Evolutionary conservation across 1,140 invertebrate genomes (phyloP), one percentile per base, ranked within the genome.

Genomic region (Bombus balteatus): DNA sequence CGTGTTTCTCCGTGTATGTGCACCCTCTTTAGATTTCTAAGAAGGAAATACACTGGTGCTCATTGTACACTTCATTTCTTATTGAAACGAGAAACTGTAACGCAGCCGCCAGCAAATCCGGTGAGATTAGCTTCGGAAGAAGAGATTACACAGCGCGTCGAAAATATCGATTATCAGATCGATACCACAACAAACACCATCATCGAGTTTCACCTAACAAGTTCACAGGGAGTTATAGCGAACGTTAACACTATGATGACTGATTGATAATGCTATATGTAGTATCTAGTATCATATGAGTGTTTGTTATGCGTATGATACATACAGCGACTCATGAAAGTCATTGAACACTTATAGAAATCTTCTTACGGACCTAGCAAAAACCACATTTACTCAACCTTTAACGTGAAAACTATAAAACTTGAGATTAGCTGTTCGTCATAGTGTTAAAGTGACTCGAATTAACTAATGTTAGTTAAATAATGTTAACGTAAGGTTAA

Each of bases 21-120:
- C 39, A 57, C 9, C 22, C 81, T 78, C 73, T 66, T 62, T 32
- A 25, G 15, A 25, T 72, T 32, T 83, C 59, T 71, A 81, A 89
- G 88, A 89, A 86, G 84, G 80, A 89, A 83, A 70, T 37, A 57
- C 53, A 25, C 8, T n/a, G n/a, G 8, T 13, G 39, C 41, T 8
- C 28, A 18, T 13, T 53, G 39, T 75, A n/a, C 8, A 39, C 22
- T 22, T 68, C 34, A 3, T 37, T 34, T 37, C 25, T 47, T 9
- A 32, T 12, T 80, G 76, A 79, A 80, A 85, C 68, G 76, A 47
- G 75, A 72, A 72, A 79, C 74, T 57, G 34, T 57, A 78, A 77
- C 62, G 34, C n/a, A 53, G 6, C 43, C 28, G 15, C 2, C 2
- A 47, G 57, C 53, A 62, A 80, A 72, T 80, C 76, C 83, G 39